Evolutionary conservation across 2,888 invertebrate species (phyloP).

Genomic region (Neuroscelio doddi): DNA sequence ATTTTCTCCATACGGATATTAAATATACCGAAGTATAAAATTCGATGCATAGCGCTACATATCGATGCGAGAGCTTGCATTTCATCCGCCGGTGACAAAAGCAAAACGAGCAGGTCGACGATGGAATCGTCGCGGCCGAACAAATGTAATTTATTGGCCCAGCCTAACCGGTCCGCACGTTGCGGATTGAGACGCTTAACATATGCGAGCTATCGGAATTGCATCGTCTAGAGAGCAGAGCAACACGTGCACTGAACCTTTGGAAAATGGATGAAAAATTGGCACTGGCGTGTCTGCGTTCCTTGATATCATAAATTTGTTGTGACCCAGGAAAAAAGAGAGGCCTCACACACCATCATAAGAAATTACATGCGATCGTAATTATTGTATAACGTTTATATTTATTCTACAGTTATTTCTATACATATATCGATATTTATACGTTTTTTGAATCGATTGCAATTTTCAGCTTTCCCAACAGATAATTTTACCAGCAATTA

Average conservation of each 20-base stretch:
- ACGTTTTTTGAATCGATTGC: no score
- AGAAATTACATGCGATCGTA: no score
- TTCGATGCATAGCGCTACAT: not conserved
- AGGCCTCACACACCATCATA: no score
- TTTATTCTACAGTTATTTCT: no score
- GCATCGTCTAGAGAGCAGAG: not conserved
- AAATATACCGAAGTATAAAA: no score
- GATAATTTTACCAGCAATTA: no score
- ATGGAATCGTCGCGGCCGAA: conserved; percentile 24
- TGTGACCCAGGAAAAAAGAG: no score
- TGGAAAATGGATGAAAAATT: not conserved
- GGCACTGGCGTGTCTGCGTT: not conserved
- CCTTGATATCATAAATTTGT: no score
- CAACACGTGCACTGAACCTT: not conserved
- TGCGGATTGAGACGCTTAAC: conserved; percentile 8
- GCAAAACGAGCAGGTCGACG: conserved; percentile 16
- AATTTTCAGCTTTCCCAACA: no score
- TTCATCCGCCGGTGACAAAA: conserved; percentile 21
- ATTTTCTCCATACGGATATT: no score
- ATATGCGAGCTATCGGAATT: conserved; percentile 12
- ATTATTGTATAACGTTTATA: no score
- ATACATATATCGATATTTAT: no score
- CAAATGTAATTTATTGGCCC: conserved; percentile 22
- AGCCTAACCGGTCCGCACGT: conserved; percentile 5
- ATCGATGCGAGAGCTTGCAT: conserved; percentile 26